Evolutionary conservation across 2,113 vertebrate species (phyloP), one percentile per base, ranked within the genome.

Genomic region (Tetrax tetrax): DNA sequence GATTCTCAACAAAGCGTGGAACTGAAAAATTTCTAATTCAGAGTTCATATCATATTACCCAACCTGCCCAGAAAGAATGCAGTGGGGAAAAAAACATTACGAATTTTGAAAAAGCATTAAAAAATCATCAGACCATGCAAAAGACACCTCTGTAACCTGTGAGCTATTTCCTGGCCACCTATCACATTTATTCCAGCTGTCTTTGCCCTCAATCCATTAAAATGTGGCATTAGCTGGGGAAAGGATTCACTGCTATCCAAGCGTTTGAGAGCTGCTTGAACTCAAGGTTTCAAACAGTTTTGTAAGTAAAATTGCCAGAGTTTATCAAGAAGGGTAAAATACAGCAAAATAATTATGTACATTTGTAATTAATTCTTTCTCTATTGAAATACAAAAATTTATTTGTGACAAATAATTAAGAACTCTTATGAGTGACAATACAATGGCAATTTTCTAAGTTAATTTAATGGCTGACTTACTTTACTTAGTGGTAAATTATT

Each of bases 381-480:
- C 48, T 76, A 72, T 17, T 91, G 70, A 96, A 95, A 93, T 86
- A 60, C 45, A 95, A 86, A 87, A 95, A 90, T 41, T 51, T 81
- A 76, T 94, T 60, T 93, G 41, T 77, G 71, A 93, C 82, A 94
- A 94, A 72, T 63, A 88, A 91, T 82, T 60, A 93, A 54, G 53
- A 91, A 45, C 33, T 91, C 69, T 75, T 93, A 88, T 47, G 21
- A 85, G 14, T 68, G 38, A 78, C 78, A 95, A 91, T 82, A 83
- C 50, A 95, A 90, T 72, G 54, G 38, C 10, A 61, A 41, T 82
- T 78, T 91, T 94, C 60, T 93, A 92, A 95, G 90, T 74, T 86
- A 91, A 96, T 96, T 94, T 94, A 90, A 94, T 87, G 85, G 57
- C n/a, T 96, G 94, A 50, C 51, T 93, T 77, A 59, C 25, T 95